Base-by-base conservation (phyloP, 2,888 invertebrate genomes). In the Megaustenia siamemsis region DNA sequence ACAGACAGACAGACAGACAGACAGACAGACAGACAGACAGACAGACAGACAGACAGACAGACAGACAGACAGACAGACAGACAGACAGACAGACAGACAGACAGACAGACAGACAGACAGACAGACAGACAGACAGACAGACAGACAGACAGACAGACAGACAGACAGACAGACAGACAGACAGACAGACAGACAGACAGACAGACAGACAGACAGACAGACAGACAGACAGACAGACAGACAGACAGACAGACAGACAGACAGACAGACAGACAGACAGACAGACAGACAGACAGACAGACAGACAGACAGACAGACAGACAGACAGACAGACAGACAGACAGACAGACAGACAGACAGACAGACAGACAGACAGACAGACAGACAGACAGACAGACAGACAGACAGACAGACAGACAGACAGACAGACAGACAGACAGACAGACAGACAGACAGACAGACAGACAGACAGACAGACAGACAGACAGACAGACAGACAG, bases 381-480 rank as follows among this genome's bases (percentile, higher is more conserved):
- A 71, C 35, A 71, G 71, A 71, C 71, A 71, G 71, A 71, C 71
- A 76, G 76, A 76, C n/a, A 76, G 76, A 76, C 49, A 76, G 45
- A 76, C n/a, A 76, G 76, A 76, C n/a, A 76, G 76, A 76, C n/a
- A 76, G 49, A 53, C 28, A 53, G 76, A 76, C n/a, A 76, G 76
- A 76, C n/a, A 76, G 76, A 76, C n/a, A 76, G 76, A 76, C n/a
- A 76, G 76, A 49, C n/a, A 76, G 76, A 76, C n/a, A 76, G 76
- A 76, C n/a, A 76, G 49, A 76, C n/a, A 76, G 76, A 76, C n/a
- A 78, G 63, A 78, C 43, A 80, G 80, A 80, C 53, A 80, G 68
- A 80, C 43, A 80, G 80, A 68, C 53, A 80, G 80, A 68, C 43
- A 80, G 80, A 80, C 43, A 80, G 80, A 80, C 43, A 80, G 80